phyloP scores from a whole-genome alignment of 2,888 invertebrate species.

The Magallana nippona region DNA sequence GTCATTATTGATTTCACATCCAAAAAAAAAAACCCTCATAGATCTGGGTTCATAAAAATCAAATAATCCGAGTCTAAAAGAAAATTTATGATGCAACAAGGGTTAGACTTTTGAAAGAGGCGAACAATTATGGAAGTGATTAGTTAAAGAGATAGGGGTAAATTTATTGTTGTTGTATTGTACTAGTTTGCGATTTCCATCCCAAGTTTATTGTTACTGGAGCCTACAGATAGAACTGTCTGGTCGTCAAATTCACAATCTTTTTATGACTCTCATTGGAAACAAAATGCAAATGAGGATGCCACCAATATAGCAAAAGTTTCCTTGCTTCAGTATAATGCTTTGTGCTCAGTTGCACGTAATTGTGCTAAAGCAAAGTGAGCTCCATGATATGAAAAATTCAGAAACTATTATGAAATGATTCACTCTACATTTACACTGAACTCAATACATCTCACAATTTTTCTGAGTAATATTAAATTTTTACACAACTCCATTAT shows the following conservation, averaged over 20 bases:
- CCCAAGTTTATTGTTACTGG: not conserved
- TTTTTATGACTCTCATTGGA: conserved; percentile 8
- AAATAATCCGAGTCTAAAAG: conserved; percentile 18
- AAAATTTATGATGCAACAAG: conserved; percentile 12
- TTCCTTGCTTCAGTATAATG: not conserved
- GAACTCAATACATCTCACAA: too few relatives aligned
- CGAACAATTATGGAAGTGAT: conserved; percentile 9
- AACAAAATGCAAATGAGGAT: conserved; percentile 18
- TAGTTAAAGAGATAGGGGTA: not conserved
- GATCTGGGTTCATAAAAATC: conserved; percentile 15
- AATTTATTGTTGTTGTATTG: conserved; percentile 14
- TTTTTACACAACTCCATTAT: too few relatives aligned
- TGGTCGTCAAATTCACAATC: not conserved
- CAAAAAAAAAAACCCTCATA: not conserved
- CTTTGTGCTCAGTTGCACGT: not conserved
- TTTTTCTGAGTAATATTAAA: too few relatives aligned
- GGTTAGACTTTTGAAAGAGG: conserved; percentile 5
- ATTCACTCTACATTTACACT: too few relatives aligned
- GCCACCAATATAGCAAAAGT: not conserved
- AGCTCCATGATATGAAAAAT: too few relatives aligned
- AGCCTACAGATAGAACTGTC: not conserved
- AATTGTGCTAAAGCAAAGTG: too few relatives aligned
- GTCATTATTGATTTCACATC: not conserved
- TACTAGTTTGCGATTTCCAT: not conserved
- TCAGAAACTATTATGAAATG: too few relatives aligned